These are phyloP conservation scores for Leistus spinibarbis DNA, from an alignment of 2,888 invertebrate species.

Conservation along the genomic window DNA sequence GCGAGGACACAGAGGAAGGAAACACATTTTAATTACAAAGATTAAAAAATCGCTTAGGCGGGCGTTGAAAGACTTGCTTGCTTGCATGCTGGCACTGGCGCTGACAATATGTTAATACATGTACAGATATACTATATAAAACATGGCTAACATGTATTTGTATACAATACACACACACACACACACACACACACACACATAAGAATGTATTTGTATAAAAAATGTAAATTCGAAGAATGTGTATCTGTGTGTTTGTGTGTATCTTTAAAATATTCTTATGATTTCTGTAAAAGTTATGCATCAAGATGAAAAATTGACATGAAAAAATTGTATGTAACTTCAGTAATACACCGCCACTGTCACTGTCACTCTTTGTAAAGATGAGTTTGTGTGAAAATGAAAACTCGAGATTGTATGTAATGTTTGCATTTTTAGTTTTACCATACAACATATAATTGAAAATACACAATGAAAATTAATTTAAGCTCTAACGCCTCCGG, in stretches of 20 bases:
- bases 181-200: no score
- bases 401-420: no score
- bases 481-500: no score
- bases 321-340: not conserved
- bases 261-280: not conserved
- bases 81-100: not conserved
- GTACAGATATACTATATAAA: not conserved
- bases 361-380: no score
- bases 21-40: conserved; percentile 58
- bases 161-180: no score
- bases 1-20: conserved; percentile 46
- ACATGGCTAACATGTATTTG: no score
- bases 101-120: conserved; percentile 13
- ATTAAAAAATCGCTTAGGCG: conserved; percentile 53
- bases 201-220: not conserved
- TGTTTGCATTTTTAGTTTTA: no score
- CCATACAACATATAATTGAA: no score
- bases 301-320: not conserved
- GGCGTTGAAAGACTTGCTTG: not conserved
- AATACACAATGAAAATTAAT: no score
- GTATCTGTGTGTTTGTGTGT: no score
- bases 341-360: no score
- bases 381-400: no score
- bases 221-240: not conserved
- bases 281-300: not conserved